These are phyloP conservation scores for Porites divaricata DNA, from an alignment of 92 coral and sea anemone genomes.

Conservation along the genomic window DNA sequence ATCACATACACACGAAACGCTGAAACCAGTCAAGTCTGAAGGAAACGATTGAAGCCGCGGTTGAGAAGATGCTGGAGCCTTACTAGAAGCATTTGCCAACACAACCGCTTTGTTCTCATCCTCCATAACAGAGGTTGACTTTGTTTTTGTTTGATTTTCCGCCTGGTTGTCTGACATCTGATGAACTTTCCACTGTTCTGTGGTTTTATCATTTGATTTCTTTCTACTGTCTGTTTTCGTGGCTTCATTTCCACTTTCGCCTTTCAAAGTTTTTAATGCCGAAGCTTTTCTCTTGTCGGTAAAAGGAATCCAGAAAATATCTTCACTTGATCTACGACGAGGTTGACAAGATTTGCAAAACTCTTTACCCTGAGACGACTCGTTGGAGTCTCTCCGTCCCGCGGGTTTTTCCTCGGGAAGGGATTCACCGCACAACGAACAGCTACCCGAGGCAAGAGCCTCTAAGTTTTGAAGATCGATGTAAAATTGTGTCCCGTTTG, in stretches of 20 bases:
- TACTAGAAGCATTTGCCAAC: background rate
- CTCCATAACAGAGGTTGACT: background rate
- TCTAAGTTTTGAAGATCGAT: slow-evolving; percentile 38
- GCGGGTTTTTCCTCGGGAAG: slow-evolving; percentile 26
- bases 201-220: slow-evolving; percentile 4
- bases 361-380: slow-evolving; percentile 7
- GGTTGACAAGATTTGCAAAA: slow-evolving; percentile 31
- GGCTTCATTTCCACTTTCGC: background rate
- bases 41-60: background rate
- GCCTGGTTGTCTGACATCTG: background rate
- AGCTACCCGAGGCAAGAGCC: slow-evolving; percentile 39
- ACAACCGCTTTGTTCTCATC: background rate
- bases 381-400: background rate
- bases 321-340: slow-evolving; percentile 30
- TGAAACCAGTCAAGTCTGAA: slow-evolving; percentile 32
- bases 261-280: background rate
- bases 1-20: slow-evolving; percentile 47
- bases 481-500: slow-evolving; percentile 39
- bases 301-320: slow-evolving; percentile 52
- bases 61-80: background rate
- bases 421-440: slow-evolving; percentile 31
- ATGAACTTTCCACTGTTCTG: background rate
- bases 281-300: slow-evolving; percentile 22
- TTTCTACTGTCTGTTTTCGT: background rate
- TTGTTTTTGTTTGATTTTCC: background rate